These are phyloP conservation scores for Botia almorhae DNA, from an alignment of 2,797 vertebrate genomes.

Conservation along the genomic window DNA sequence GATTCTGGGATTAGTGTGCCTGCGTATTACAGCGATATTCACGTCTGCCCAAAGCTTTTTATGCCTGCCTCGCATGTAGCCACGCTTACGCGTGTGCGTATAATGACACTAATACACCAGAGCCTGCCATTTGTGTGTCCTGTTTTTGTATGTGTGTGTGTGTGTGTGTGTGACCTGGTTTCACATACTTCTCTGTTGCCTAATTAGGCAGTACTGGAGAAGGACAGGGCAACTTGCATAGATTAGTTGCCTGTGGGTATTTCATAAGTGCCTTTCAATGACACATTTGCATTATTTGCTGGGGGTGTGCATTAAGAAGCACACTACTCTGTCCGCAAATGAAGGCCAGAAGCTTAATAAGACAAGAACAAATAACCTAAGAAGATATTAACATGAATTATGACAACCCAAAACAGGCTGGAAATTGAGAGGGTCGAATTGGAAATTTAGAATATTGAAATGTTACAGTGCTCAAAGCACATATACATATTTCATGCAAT, in stretches of 20 bases:
- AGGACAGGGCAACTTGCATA: slow-evolving; percentile 89
- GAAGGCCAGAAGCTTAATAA: slow-evolving; percentile 83
- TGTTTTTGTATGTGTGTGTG: slow-evolving; percentile 47
- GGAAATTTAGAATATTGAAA: slow-evolving; percentile 50
- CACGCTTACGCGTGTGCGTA: slow-evolving; percentile 63
- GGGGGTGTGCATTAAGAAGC: slow-evolving; percentile 96
- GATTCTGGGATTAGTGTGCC: slow-evolving; percentile 46
- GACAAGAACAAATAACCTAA: slow-evolving; percentile 66
- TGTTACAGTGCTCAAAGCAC: slow-evolving; percentile 41
- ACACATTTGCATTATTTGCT: slow-evolving; percentile 99
- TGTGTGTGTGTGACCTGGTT: slow-evolving; percentile 84
- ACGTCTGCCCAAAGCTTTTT: slow-evolving; percentile 46
- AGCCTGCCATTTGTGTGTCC: slow-evolving; percentile 52
- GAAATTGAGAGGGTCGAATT: slow-evolving; percentile 56
- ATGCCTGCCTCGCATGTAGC: slow-evolving; percentile 66
- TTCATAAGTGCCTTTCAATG: slow-evolving; percentile 98
- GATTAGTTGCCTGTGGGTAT: slow-evolving; percentile 96
- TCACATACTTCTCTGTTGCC: slow-evolving; percentile 91
- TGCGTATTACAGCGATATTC: slow-evolving; percentile 38
- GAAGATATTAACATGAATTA: slow-evolving; percentile 71
- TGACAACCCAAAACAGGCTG: slow-evolving; percentile 57
- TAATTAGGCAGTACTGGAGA: slow-evolving; percentile 97
- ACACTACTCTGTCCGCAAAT: slow-evolving; percentile 92
- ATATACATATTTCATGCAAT: slow-evolving; percentile 44
- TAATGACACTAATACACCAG: slow-evolving; percentile 62